Evolutionary conservation across 2,113 vertebrate species (phyloP).

Genomic region (Xerus inauris): DNA sequence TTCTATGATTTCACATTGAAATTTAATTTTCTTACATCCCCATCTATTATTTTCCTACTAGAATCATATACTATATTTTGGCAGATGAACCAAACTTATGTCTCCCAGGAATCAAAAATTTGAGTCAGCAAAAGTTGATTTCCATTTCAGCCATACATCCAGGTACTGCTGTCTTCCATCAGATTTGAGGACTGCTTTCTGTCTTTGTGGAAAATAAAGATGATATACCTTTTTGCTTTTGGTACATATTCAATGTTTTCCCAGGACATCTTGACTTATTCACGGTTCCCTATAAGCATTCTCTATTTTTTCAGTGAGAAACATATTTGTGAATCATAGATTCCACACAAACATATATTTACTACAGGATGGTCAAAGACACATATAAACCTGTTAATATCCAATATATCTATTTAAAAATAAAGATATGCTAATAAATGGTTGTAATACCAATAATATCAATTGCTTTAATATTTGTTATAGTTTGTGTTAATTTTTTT

Average conservation of each 20-base stretch:
- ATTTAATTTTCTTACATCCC: background rate
- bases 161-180: background rate
- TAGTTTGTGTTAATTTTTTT: background rate
- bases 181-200: background rate
- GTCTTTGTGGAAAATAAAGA: background rate
- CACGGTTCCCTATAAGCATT: background rate
- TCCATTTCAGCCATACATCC: background rate
- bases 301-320: background rate
- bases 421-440: background rate
- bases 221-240: background rate
- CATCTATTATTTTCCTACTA: background rate
- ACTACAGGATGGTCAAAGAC: background rate
- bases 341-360: background rate
- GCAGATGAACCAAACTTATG: background rate
- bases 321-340: background rate
- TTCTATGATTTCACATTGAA: rapidly evolving
- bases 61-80: background rate
- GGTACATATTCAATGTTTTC: background rate
- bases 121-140: background rate
- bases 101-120: background rate
- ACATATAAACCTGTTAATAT: background rate
- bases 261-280: background rate
- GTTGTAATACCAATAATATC: background rate
- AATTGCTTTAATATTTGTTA: background rate
- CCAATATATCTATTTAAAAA: background rate